phyloP scores from a whole-genome alignment of 2,888 invertebrate species.

The Phasia obesa region DNA sequence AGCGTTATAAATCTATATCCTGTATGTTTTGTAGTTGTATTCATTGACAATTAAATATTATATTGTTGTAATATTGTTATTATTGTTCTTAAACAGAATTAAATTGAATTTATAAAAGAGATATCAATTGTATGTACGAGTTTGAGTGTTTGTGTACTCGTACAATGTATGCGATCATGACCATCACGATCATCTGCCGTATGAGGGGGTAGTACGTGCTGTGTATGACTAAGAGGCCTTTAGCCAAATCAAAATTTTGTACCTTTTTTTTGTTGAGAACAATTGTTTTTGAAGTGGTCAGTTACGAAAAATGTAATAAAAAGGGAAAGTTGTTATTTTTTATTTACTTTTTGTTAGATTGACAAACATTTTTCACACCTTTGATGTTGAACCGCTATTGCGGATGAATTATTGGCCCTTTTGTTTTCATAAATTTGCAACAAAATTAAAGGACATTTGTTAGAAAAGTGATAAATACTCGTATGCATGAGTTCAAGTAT shows the following conservation, averaged over 20 bases:
- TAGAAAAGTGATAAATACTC: conserved; percentile 25
- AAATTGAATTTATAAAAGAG: conserved; percentile 47
- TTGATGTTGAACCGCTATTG: conserved; percentile 63
- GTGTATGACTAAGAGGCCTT: conserved; percentile 66
- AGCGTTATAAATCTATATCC: conserved; percentile 72
- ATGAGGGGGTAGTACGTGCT: conserved; percentile 65
- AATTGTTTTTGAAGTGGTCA: conserved; percentile 59
- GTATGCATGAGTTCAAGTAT: neutral
- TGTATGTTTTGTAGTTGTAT: conserved; percentile 40
- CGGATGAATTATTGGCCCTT: conserved; percentile 55
- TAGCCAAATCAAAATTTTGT: conserved; percentile 60
- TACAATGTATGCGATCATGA: conserved; percentile 39
- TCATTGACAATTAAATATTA: conserved; percentile 70
- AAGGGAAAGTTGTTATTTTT: conserved; percentile 56
- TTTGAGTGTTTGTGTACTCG: neutral
- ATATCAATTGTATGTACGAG: conserved; percentile 14
- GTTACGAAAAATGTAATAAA: conserved; percentile 42
- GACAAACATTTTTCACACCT: conserved; percentile 66
- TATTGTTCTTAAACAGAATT: conserved; percentile 45
- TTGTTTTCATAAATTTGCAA: conserved; percentile 41
- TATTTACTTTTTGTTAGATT: conserved; percentile 39
- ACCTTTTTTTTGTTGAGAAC: conserved; percentile 27
- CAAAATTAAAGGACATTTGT: conserved; percentile 46
- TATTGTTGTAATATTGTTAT: conserved; percentile 60
- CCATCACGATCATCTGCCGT: conserved; percentile 66